phyloP scores from a whole-genome alignment of 2,113 vertebrate species.

The Paradoxurus hermaphroditus region DNA sequence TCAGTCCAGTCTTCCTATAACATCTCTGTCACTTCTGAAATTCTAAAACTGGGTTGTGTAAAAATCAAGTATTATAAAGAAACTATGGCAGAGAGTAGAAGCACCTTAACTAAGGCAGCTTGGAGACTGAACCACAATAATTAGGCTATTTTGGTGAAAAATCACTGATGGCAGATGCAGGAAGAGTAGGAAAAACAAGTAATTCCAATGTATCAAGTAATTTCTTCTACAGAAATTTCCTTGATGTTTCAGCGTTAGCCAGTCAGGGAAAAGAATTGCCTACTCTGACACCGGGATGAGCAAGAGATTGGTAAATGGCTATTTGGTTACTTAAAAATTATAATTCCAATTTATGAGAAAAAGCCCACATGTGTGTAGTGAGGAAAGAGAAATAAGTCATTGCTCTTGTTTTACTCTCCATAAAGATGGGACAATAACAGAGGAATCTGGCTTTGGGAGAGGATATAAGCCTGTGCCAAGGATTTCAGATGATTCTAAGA shows the following conservation, averaged over 20 bases:
- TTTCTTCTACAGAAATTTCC: neutral
- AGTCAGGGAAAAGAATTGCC: neutral
- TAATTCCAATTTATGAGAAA: slow-evolving; percentile 47
- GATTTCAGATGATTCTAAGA: slow-evolving; percentile 53
- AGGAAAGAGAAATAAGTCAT: neutral
- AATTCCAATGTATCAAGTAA: neutral
- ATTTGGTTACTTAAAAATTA: slow-evolving; percentile 36
- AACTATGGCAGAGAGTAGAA: neutral
- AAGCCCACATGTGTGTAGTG: neutral
- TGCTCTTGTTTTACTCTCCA: neutral
- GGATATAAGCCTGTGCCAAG: neutral
- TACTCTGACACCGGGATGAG: slow-evolving; percentile 1
- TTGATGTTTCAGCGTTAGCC: neutral
- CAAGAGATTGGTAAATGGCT: neutral
- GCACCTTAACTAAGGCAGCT: neutral
- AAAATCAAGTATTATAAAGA: slow-evolving; percentile 9
- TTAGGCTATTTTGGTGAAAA: neutral
- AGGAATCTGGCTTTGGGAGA: neutral
- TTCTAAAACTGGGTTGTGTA: neutral
- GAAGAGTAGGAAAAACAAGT: neutral
- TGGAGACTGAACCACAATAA: neutral
- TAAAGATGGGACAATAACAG: neutral
- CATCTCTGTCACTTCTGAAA: neutral
- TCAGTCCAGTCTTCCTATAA: neutral
- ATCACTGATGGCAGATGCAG: neutral